Evolutionary conservation across 2,888 invertebrate species (phyloP).

Genomic region (Nomada ferruginata): DNA sequence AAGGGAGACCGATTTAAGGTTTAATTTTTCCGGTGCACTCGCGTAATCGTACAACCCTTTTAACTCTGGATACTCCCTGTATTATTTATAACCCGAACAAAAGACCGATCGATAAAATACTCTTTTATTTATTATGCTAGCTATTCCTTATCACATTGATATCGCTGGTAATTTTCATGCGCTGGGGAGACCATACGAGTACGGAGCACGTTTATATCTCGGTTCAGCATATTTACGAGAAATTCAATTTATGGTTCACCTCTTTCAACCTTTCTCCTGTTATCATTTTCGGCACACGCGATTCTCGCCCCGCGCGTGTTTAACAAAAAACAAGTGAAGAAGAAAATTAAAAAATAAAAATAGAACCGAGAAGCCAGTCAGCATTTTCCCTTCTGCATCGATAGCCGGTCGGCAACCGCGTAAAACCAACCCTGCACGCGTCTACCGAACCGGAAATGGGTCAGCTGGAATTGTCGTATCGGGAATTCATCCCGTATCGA

Average conservation of each 20-base stretch:
- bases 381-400: too few species aligned
- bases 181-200: not conserved
- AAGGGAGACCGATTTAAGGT: conserved; percentile 10
- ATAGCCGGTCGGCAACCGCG: too few species aligned
- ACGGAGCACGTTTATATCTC: not conserved
- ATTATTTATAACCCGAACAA: conserved; percentile 35
- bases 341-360: not conserved
- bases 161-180: not conserved
- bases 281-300: not conserved
- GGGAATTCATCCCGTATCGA: conserved; percentile 45
- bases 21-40: not conserved
- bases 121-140: not conserved
- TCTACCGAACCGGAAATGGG: conserved; percentile 63
- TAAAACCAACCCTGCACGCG: conserved; percentile 33
- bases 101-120: conserved; percentile 23
- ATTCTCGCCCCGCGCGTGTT: not conserved
- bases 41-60: not conserved
- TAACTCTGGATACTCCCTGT: not conserved
- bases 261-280: too few species aligned
- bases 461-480: conserved; percentile 57
- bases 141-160: conserved; percentile 14
- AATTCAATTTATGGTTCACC: too few species aligned
- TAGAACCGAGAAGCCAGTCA: too few species aligned
- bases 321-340: too few species aligned
- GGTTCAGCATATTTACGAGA: not conserved